phyloP scores from a whole-genome alignment of 1,140 invertebrate genomes.

The Ceratosolen solmsi region DNA sequence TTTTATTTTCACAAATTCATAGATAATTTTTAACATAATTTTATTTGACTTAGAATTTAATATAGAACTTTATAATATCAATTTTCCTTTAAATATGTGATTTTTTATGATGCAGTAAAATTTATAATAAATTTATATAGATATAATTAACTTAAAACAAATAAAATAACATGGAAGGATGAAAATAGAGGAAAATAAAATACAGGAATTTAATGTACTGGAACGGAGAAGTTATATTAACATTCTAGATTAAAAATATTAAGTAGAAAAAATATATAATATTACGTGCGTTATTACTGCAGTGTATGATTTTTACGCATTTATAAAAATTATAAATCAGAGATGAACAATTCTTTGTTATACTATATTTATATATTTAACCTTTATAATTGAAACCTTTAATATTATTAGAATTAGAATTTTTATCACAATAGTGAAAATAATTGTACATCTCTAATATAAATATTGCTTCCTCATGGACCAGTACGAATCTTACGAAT shows the following conservation, averaged over 20 bases:
- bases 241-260: background rate
- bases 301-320: too few species aligned
- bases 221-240: background rate
- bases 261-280: background rate
- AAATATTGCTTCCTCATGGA: conserved; percentile 9
- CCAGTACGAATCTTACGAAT: conserved; percentile 72
- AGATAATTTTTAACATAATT: too few species aligned
- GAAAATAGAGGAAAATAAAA: background rate
- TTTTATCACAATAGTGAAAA: background rate
- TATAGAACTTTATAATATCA: too few species aligned
- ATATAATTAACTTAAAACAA: background rate
- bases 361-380: background rate
- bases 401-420: background rate
- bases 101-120: too few species aligned
- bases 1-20: too few species aligned
- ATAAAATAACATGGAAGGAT: background rate
- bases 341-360: conserved; percentile 15
- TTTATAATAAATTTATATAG: background rate
- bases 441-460: conserved; percentile 43
- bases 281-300: background rate
- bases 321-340: conserved; percentile 13
- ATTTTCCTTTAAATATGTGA: too few species aligned
- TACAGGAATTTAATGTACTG: background rate
- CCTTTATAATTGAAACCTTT: background rate
- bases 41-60: too few species aligned